phyloP scores from a whole-genome alignment of 2,113 vertebrate species.

The Upupa epops region DNA sequence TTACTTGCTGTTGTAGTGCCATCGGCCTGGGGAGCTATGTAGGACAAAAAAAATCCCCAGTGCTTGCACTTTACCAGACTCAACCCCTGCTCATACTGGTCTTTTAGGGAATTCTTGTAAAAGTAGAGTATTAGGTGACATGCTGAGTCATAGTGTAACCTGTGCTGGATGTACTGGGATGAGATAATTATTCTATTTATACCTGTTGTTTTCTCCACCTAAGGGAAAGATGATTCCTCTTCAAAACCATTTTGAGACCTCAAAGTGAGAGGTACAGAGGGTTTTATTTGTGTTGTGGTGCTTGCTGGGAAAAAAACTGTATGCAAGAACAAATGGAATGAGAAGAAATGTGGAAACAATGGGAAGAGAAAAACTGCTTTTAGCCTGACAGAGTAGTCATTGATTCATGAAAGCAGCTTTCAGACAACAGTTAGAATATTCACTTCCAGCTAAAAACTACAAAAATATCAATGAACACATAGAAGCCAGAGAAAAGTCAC shows the following conservation, averaged over 20 bases:
- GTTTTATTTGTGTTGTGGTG: background rate
- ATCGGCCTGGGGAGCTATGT: background rate
- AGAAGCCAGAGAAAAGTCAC: background rate
- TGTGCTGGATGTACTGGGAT: background rate
- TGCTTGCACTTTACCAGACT: background rate
- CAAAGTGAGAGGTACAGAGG: background rate
- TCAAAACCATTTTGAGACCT: background rate
- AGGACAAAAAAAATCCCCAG: background rate
- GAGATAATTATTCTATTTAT: background rate
- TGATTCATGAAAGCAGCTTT: constrained; percentile 32
- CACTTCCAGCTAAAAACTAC: constrained; percentile 34
- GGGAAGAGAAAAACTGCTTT: constrained; percentile 10
- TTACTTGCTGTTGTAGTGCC: background rate
- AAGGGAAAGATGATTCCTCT: background rate
- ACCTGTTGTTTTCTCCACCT: background rate
- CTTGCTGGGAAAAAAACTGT: background rate
- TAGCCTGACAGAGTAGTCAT: constrained; percentile 29
- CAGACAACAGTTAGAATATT: constrained; percentile 37
- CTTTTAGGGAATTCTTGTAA: background rate
- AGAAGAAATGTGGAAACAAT: constrained; percentile 21
- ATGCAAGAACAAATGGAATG: background rate
- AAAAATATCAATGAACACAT: constrained; percentile 25
- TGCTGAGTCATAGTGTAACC: background rate
- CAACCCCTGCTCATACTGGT: too few relatives aligned
- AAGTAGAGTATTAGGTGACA: background rate